These are phyloP conservation scores for Lota lota DNA, from an alignment of 2,113 vertebrate genomes.

Conservation along the genomic window DNA sequence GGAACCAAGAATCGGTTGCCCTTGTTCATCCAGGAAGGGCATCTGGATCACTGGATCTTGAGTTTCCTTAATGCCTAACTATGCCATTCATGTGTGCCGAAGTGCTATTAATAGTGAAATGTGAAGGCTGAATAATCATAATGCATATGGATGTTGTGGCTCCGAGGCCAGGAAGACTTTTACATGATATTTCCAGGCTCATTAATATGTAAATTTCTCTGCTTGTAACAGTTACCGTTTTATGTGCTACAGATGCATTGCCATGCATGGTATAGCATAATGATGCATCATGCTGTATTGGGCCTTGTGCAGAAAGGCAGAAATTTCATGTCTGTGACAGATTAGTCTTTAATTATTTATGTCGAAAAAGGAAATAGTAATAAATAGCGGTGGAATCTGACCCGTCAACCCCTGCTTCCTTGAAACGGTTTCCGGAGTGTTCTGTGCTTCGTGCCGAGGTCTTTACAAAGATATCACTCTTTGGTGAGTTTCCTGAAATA, in stretches of 20 bases:
- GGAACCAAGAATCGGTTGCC: no score
- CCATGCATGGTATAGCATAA: not conserved
- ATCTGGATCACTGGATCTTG: no score
- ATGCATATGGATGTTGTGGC: slow-evolving; percentile 15
- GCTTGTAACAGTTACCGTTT: not conserved
- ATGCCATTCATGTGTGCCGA: not conserved
- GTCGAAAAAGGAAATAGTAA: no score
- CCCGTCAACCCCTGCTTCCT: no score
- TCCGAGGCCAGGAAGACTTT: slow-evolving; percentile 19
- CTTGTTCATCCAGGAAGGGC: no score
- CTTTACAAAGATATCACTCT: no score
- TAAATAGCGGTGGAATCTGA: no score
- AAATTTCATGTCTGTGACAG: no score
- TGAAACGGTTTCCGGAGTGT: no score
- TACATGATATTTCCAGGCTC: slow-evolving; percentile 35
- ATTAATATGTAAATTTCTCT: slow-evolving; percentile 37
- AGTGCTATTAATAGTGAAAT: not conserved
- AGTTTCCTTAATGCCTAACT: not conserved
- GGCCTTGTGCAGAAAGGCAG: not conserved
- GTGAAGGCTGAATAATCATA: slow-evolving; percentile 1
- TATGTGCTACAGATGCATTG: slow-evolving; percentile 9
- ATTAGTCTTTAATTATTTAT: no score
- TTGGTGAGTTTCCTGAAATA: slow-evolving; percentile 18
- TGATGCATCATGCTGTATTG: not conserved
- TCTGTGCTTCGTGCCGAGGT: not conserved